A percentile compares a stretch with the other conserved stretches of the same genome.
These are phyloP conservation scores for Copsychus sechellarum DNA, from an alignment of 2,113 vertebrate genomes.

Conservation along the genomic window DNA sequence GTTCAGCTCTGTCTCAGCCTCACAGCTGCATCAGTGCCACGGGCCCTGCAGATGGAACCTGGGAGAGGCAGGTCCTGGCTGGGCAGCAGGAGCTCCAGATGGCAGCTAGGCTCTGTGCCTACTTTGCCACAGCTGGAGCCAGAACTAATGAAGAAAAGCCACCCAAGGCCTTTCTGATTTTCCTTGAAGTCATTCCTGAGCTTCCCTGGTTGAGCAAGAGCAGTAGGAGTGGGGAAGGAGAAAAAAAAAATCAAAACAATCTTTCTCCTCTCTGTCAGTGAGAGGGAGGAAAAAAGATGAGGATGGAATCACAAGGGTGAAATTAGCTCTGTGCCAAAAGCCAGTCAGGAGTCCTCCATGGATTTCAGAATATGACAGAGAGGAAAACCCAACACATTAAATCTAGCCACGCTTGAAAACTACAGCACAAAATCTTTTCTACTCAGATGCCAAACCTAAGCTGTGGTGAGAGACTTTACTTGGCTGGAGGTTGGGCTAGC, in stretches of 20 bases:
- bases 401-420: not conserved
- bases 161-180: not conserved
- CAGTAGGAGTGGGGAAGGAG: not conserved
- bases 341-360: not conserved
- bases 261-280: not conserved
- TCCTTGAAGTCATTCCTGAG: not conserved
- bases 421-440: not conserved
- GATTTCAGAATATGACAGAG: not conserved
- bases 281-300: not conserved
- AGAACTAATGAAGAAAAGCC: not conserved
- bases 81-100: not conserved
- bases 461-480: not conserved
- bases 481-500: not conserved
- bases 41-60: not conserved
- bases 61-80: not conserved
- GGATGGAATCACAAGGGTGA: not conserved
- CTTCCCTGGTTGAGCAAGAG: not conserved
- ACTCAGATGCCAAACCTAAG: not conserved
- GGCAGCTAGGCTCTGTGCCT: not conserved
- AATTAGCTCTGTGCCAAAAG: not conserved
- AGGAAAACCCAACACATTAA: not conserved
- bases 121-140: not conserved
- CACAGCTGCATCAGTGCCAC: not conserved
- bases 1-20: not conserved
- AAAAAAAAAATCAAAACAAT: not conserved